phyloP scores from a whole-genome alignment of 2,888 invertebrate species.

The Allolobophora icterica region DNA sequence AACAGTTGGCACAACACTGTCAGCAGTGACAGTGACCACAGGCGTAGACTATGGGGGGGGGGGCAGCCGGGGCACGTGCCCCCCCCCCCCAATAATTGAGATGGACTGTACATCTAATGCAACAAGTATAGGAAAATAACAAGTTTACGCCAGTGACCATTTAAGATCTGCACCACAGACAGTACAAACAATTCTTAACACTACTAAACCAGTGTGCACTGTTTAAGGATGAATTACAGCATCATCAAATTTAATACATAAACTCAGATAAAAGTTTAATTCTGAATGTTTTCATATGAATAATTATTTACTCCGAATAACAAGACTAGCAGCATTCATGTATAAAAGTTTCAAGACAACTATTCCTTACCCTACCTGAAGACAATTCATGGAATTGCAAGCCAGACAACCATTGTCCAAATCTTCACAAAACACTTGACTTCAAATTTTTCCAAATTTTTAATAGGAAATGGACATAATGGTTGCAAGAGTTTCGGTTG shows the following conservation, averaged over 20 bases:
- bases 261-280: neutral
- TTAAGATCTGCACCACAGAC: neutral
- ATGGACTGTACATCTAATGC: too few species aligned
- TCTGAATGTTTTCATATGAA: neutral
- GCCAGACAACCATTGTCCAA: neutral
- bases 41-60: too few species aligned
- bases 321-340: neutral
- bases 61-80: too few species aligned
- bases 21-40: neutral
- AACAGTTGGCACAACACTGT: neutral
- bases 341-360: neutral
- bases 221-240: neutral
- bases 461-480: too few species aligned
- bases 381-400: neutral
- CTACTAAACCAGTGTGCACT: neutral
- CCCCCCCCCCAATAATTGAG: too few species aligned
- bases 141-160: too few species aligned
- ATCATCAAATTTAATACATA: neutral
- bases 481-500: too few species aligned
- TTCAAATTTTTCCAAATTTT: too few species aligned
- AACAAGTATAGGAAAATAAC: too few species aligned
- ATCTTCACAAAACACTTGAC: neutral
- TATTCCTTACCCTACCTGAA: neutral
- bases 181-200: slow-evolving; percentile 9
- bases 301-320: neutral